Percentiles rank a stretch among this genome's conserved stretches.
Evolutionary conservation across 2,888 invertebrate species (phyloP).

Genomic region (Mycalesis mineus): DNA sequence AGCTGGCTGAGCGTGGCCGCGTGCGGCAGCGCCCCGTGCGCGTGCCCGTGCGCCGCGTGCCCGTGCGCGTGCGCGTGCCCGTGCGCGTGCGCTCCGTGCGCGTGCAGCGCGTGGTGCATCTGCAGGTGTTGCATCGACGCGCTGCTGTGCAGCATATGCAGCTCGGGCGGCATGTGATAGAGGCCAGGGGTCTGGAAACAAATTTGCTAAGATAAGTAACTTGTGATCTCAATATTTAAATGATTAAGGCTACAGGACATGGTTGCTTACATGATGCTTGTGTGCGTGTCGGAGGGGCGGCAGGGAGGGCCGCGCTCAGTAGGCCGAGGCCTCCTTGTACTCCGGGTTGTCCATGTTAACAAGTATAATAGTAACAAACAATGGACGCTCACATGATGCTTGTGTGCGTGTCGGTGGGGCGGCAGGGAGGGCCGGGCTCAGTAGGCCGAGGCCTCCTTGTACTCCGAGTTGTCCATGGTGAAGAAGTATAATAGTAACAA

Average conservation of each 20-base stretch:
- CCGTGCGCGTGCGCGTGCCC: conserved; percentile 33
- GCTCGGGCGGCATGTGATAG: conserved; percentile 74
- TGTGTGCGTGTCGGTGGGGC: conserved; percentile 71
- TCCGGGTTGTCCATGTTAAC: conserved; percentile 99
- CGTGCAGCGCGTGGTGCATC: conserved; percentile 51
- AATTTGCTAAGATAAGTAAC: not conserved
- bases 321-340: conserved; percentile 98
- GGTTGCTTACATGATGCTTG: conserved; percentile 51
- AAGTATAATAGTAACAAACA: too few species aligned
- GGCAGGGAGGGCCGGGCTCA: conserved; percentile 84
- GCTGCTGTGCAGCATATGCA: conserved; percentile 66
- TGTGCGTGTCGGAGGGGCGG: conserved; percentile 74
- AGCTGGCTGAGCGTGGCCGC: conserved; percentile 26
- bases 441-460: conserved; percentile 98
- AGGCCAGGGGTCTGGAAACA: conserved; percentile 58
- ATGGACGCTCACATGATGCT: conserved; percentile 49
- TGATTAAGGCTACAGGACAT: too few species aligned
- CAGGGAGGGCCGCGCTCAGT: conserved; percentile 86
- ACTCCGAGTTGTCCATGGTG: conserved; percentile 98
- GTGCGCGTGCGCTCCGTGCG: conserved; percentile 27
- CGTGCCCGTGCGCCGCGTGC: conserved; percentile 30
- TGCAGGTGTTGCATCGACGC: conserved; percentile 66
- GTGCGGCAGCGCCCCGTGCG: conserved; percentile 31
- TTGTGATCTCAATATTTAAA: too few species aligned
- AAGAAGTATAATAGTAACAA: too few species aligned